Conservation (phyloP, 2,888 invertebrate species). For the Saturnia pavonia region DNA sequence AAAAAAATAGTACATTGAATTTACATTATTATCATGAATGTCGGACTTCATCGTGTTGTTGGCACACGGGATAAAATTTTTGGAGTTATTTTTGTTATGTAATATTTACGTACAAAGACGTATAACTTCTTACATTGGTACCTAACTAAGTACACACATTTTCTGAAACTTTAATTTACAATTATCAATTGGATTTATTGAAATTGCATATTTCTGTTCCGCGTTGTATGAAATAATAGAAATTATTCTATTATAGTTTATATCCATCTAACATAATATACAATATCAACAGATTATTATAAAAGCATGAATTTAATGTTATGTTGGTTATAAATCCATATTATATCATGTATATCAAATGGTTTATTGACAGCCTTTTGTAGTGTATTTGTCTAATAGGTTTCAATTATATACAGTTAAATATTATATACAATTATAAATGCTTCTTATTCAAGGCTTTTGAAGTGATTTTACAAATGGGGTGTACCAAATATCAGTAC, state of each 20-base stretch:
- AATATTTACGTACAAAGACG: too few relatives aligned
- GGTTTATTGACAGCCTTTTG: constrained; percentile 24
- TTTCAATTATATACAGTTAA: constrained; percentile 24
- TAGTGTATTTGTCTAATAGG: constrained; percentile 30
- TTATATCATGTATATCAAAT: constrained; percentile 32
- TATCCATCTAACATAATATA: constrained; percentile 18
- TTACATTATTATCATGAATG: too few relatives aligned
- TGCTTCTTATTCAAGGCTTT: constrained; percentile 9
- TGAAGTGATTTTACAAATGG: background rate
- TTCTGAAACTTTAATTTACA: background rate
- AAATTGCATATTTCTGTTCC: background rate
- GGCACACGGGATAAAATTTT: too few relatives aligned
- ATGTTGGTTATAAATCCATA: constrained; percentile 59
- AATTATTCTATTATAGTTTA: background rate
- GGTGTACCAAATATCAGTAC: background rate
- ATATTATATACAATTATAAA: background rate
- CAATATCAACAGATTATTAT: constrained; percentile 53
- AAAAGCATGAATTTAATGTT: constrained; percentile 68
- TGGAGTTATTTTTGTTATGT: too few relatives aligned
- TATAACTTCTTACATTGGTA: too few relatives aligned
- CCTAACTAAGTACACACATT: background rate
- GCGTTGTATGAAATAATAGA: background rate
- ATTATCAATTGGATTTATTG: background rate
- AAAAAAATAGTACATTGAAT: too few relatives aligned
- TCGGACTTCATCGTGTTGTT: too few relatives aligned